Conservation (phyloP, 2,888 invertebrate genomes). For the Catocala nupta region DNA sequence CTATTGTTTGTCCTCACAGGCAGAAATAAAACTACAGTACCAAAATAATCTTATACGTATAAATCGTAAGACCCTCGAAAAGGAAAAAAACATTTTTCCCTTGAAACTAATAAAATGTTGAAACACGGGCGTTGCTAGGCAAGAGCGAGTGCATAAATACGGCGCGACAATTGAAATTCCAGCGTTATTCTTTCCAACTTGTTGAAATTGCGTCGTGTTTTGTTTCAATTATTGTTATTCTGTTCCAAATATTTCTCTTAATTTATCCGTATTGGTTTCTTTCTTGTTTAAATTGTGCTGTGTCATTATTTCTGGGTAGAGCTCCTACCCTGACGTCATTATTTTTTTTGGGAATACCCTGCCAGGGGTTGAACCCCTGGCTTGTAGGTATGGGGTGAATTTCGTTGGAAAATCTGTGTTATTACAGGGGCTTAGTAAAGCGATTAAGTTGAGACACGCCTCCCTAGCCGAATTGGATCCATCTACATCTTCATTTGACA, state of each 20-base stretch:
- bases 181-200: conserved; percentile 25
- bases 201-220: conserved; percentile 20
- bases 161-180: conserved; percentile 42
- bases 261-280: conserved; percentile 17
- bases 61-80: neutral
- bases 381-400: neutral
- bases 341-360: conserved; percentile 2
- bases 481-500: too few species aligned
- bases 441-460: too few species aligned
- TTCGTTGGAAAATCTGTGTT: neutral
- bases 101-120: conserved; percentile 40
- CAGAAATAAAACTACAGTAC: too few species aligned
- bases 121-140: conserved; percentile 28
- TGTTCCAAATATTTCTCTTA: conserved; percentile 25
- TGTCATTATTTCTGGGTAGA: conserved; percentile 8
- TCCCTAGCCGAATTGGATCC: too few species aligned
- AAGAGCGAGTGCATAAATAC: conserved; percentile 39
- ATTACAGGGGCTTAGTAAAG: too few species aligned
- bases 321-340: neutral
- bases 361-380: conserved; percentile 1
- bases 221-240: conserved; percentile 35
- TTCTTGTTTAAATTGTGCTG: conserved; percentile 14
- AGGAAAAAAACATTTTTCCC: conserved; percentile 34
- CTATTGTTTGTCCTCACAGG: too few species aligned
- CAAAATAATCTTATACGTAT: neutral